phyloP scores from a whole-genome alignment of 2,797 vertebrate genomes.

The Pampus argenteus region DNA sequence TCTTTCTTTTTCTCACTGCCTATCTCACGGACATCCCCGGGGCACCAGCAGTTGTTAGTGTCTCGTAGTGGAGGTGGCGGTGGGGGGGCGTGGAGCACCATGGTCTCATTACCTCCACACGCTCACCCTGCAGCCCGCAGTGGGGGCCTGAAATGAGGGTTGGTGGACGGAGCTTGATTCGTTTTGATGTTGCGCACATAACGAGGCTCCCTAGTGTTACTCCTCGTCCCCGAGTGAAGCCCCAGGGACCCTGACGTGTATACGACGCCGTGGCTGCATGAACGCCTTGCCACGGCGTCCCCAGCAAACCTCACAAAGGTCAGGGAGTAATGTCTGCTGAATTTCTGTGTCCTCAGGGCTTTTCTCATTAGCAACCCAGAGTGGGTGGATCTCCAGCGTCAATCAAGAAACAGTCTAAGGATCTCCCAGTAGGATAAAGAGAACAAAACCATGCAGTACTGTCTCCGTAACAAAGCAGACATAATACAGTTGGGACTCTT shows the following conservation, averaged over 20 bases:
- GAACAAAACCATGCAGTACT: constrained; percentile 45
- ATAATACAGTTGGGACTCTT: constrained; percentile 58
- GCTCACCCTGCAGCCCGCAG: constrained; percentile 62
- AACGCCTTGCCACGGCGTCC: constrained; percentile 53
- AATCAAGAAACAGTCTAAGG: constrained; percentile 68
- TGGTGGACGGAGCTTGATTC: constrained; percentile 77
- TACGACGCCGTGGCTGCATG: constrained; percentile 51
- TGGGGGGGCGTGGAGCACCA: constrained; percentile 62
- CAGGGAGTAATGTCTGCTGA: constrained; percentile 77
- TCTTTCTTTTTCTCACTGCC: constrained; percentile 69
- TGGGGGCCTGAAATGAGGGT: constrained; percentile 64
- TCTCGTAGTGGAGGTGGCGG: constrained; percentile 74
- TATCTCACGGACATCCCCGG: constrained; percentile 74
- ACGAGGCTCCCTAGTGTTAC: constrained; percentile 77
- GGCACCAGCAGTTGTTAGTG: constrained; percentile 81
- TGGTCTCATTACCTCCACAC: constrained; percentile 82
- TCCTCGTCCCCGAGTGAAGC: constrained; percentile 60
- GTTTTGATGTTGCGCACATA: constrained; percentile 82
- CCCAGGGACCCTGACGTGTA: constrained; percentile 64
- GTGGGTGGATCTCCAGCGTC: constrained; percentile 75
- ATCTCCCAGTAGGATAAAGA: constrained; percentile 59
- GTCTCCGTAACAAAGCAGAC: constrained; percentile 58
- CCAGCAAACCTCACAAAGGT: constrained; percentile 74
- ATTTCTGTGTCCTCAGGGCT: constrained; percentile 72
- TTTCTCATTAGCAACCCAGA: constrained; percentile 75